Conservation (phyloP, 1,140 invertebrate species). For the Drosophila tsacasi region DNA sequence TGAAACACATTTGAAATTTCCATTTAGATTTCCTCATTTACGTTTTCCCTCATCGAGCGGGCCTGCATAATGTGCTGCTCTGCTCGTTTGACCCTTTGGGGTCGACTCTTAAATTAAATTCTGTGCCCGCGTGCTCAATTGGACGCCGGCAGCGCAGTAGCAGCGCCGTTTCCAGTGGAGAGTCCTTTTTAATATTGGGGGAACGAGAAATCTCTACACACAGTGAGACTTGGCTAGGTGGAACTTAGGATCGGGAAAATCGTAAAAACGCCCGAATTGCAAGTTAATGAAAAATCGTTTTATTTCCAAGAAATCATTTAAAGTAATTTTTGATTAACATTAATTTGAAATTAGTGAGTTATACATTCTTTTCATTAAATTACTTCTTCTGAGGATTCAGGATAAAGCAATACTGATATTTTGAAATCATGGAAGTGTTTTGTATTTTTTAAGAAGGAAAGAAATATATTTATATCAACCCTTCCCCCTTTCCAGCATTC, state of each 20-base stretch:
- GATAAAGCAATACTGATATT: no score
- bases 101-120: conserved; percentile 78
- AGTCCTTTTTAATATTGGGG: not conserved
- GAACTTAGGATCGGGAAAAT: not conserved
- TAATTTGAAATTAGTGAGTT: no score
- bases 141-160: conserved; percentile 15
- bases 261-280: no score
- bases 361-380: no score
- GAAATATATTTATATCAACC: not conserved
- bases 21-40: conserved; percentile 80
- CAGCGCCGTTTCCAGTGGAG: conserved; percentile 12
- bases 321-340: no score
- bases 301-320: no score
- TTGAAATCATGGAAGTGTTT: not conserved
- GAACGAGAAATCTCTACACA: not conserved
- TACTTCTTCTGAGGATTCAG: no score
- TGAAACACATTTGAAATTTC: conserved; percentile 82
- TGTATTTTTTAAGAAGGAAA: not conserved
- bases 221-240: conserved; percentile 8
- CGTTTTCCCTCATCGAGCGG: conserved; percentile 41
- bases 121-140: conserved; percentile 69
- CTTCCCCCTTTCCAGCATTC: not conserved
- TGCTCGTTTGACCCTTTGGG: conserved; percentile 66
- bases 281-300: not conserved
- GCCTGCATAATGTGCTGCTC: conserved; percentile 67